These are phyloP conservation scores for Leguminivora glycinivorella DNA, from an alignment of 1,140 invertebrate species.

Conservation along the genomic window DNA sequence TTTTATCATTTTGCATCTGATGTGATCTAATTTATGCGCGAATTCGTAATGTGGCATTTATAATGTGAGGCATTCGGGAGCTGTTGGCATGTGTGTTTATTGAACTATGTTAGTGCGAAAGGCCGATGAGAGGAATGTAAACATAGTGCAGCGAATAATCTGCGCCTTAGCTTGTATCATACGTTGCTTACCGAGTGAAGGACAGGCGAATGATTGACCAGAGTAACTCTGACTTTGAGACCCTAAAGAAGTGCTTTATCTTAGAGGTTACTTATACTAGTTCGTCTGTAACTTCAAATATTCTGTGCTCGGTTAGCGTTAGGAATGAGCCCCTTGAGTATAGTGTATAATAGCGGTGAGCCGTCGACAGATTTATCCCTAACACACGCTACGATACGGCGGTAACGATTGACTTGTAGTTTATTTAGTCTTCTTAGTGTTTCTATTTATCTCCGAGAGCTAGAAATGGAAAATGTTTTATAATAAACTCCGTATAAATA, in stretches of 20 bases:
- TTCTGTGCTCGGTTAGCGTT: not conserved
- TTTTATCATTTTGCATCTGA: constrained; percentile 5
- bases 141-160: constrained; percentile 42
- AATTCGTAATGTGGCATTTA: not conserved
- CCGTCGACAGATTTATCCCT: constrained; percentile 62
- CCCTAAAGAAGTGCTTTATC: not conserved
- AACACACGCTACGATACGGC: constrained; percentile 37
- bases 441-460: constrained; percentile 2
- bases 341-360: constrained; percentile 41
- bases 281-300: not conserved
- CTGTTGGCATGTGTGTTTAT: constrained; percentile 55
- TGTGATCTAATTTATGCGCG: not conserved
- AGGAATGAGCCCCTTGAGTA: constrained; percentile 9
- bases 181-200: not conserved
- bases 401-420: constrained; percentile 43
- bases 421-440: not conserved
- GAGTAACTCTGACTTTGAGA: not conserved
- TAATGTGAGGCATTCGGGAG: constrained; percentile 32
- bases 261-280: not conserved
- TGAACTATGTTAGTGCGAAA: constrained; percentile 50
- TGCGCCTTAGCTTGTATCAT: constrained; percentile 17
- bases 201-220: not conserved
- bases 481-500: constrained; percentile 6
- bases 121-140: constrained; percentile 57
- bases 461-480: constrained; percentile 22